Percentiles rank a stretch among this genome's conserved stretches.
These are phyloP conservation scores for Tethea ocularis DNA, from an alignment of 2,888 invertebrate species.

Conservation along the genomic window DNA sequence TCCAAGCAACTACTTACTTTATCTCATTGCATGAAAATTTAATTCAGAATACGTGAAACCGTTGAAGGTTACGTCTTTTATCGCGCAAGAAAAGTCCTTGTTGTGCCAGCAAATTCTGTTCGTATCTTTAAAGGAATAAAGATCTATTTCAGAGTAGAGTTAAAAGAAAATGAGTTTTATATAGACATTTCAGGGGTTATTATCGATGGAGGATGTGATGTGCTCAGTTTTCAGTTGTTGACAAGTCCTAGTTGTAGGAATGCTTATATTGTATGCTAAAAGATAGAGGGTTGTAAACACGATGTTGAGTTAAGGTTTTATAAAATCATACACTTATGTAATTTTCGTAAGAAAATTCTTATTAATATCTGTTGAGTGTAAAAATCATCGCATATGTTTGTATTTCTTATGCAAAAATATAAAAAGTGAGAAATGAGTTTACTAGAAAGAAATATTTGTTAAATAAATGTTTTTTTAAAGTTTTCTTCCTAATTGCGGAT, in stretches of 20 bases:
- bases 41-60: slow-evolving; percentile 11
- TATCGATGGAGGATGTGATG: slow-evolving; percentile 44
- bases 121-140: slow-evolving; percentile 80
- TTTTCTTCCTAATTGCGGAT: too few relatives aligned
- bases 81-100: slow-evolving; percentile 44
- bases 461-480: too few relatives aligned
- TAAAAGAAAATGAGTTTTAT: slow-evolving; percentile 75
- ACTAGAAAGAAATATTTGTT: too few relatives aligned
- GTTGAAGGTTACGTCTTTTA: slow-evolving; percentile 31
- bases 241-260: slow-evolving; percentile 43
- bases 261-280: slow-evolving; percentile 36
- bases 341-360: slow-evolving; percentile 12
- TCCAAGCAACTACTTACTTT: slow-evolving; percentile 32
- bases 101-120: slow-evolving; percentile 80
- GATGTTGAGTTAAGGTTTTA: slow-evolving; percentile 47
- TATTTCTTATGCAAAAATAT: not conserved
- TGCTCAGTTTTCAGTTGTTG: slow-evolving; percentile 61
- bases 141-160: slow-evolving; percentile 75
- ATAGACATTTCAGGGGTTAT: slow-evolving; percentile 59
- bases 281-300: slow-evolving; percentile 57
- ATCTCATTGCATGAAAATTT: not conserved
- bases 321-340: slow-evolving; percentile 11
- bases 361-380: not conserved
- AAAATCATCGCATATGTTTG: not conserved
- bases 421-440: too few relatives aligned